These are phyloP conservation scores for Drosophila lowei DNA, from an alignment of 1,140 invertebrate genomes.

Conservation along the genomic window DNA sequence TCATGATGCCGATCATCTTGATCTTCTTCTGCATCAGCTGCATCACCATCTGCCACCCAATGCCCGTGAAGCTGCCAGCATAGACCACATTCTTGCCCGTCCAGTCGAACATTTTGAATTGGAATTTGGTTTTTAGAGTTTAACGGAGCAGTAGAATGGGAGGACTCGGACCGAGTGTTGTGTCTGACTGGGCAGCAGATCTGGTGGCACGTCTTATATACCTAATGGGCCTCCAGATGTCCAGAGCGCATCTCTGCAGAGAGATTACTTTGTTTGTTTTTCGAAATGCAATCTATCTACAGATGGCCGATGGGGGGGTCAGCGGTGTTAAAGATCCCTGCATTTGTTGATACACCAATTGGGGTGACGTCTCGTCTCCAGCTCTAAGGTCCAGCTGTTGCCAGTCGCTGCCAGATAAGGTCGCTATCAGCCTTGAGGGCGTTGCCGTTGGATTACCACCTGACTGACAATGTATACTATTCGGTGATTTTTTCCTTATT, in stretches of 20 bases:
- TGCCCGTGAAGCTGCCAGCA: constrained; percentile 67
- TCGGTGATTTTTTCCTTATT: background rate
- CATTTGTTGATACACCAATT: constrained; percentile 13
- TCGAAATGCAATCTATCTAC: constrained; percentile 18
- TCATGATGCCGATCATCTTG: constrained; percentile 62
- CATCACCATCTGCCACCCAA: constrained; percentile 70
- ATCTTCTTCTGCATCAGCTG: constrained; percentile 71
- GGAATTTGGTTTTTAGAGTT: background rate
- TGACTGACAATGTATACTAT: background rate
- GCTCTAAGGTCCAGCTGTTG: constrained; percentile 28
- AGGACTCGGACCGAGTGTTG: constrained; percentile 8
- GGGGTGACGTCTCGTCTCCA: constrained; percentile 15
- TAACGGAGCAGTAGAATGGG: background rate
- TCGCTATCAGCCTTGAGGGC: constrained; percentile 28
- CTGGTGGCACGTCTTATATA: constrained; percentile 26
- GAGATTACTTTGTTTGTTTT: background rate
- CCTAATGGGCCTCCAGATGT: constrained; percentile 29
- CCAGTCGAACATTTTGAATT: constrained; percentile 69
- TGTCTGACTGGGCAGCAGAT: constrained; percentile 8
- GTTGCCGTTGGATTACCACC: constrained; percentile 33
- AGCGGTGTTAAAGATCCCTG: constrained; percentile 15
- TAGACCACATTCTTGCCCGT: constrained; percentile 75
- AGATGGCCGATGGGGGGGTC: constrained; percentile 1
- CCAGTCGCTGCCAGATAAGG: constrained; percentile 46
- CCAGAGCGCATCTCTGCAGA: background rate